Conservation (phyloP, 1,140 invertebrate genomes). For the Augochlora pura region DNA sequence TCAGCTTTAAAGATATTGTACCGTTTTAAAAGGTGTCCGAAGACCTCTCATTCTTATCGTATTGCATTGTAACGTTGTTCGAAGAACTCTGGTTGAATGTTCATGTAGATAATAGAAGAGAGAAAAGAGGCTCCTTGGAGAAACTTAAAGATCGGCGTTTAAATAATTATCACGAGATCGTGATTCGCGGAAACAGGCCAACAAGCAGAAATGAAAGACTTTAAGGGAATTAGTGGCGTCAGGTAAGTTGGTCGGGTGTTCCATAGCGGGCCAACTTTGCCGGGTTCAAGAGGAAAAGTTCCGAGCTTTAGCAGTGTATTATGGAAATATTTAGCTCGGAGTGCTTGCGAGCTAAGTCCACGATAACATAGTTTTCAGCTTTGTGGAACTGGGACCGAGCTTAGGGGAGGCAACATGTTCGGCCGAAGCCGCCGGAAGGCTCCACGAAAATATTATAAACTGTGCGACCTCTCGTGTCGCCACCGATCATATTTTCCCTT, state of each 20-base stretch:
- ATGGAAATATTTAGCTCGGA: conserved; percentile 6
- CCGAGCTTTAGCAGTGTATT: conserved; percentile 5
- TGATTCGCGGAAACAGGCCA: not conserved
- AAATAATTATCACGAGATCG: not conserved
- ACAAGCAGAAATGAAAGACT: conserved; percentile 6
- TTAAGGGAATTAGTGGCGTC: not conserved
- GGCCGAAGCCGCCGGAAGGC: not conserved
- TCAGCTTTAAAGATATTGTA: no score
- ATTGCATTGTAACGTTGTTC: no score
- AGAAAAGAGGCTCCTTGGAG: no score
- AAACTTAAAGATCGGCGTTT: not conserved
- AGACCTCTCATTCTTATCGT: no score
- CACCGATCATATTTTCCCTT: no score
- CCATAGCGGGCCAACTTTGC: not conserved
- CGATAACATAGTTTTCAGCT: conserved; percentile 6
- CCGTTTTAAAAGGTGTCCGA: no score
- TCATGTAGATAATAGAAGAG: no score
- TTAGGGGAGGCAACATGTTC: not conserved
- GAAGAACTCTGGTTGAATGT: no score
- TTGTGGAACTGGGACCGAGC: not conserved
- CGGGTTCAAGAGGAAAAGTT: not conserved
- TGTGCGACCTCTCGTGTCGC: no score
- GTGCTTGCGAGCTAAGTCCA: conserved; percentile 1
- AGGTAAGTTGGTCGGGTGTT: not conserved
- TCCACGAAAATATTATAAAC: not conserved